Conservation (phyloP, 2,113 vertebrate species). For the Chaetodon trifascialis region DNA sequence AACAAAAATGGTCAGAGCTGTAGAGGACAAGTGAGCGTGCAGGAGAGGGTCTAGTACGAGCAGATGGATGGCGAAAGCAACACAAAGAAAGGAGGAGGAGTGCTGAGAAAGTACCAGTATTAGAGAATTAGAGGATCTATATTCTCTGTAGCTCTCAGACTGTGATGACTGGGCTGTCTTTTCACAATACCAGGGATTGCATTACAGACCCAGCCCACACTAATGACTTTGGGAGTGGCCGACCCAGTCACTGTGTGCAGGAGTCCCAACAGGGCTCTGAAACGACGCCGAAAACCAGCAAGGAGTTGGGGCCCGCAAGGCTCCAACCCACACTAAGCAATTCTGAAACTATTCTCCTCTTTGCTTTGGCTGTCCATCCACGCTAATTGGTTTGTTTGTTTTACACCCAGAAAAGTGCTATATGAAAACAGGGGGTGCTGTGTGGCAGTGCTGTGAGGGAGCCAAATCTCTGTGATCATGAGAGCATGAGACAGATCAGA, state of each 20-base stretch:
- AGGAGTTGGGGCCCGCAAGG: background rate
- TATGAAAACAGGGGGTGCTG: background rate
- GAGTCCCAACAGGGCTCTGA: conserved; percentile 18
- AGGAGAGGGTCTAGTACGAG: background rate
- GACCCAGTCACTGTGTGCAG: conserved; percentile 23
- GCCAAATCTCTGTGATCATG: background rate
- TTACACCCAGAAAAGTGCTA: background rate
- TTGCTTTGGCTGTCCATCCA: background rate
- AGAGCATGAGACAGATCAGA: background rate
- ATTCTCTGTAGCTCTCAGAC: conserved; percentile 21
- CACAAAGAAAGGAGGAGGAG: background rate
- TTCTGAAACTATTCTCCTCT: background rate
- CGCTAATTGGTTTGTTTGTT: background rate
- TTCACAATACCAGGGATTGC: conserved; percentile 51
- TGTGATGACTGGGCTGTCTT: conserved; percentile 32
- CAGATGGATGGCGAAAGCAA: conserved; percentile 8
- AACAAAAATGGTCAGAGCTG: conserved; percentile 14
- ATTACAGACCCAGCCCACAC: conserved; percentile 44
- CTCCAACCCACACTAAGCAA: background rate
- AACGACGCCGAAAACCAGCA: conserved; percentile 7
- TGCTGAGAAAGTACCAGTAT: background rate
- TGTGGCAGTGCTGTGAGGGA: background rate
- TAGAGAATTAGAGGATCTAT: background rate
- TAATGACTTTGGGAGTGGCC: conserved; percentile 51
- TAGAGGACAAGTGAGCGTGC: background rate